These are phyloP conservation scores for Chanos chanos DNA, from an alignment of 2,797 vertebrate species.

Conservation along the genomic window DNA sequence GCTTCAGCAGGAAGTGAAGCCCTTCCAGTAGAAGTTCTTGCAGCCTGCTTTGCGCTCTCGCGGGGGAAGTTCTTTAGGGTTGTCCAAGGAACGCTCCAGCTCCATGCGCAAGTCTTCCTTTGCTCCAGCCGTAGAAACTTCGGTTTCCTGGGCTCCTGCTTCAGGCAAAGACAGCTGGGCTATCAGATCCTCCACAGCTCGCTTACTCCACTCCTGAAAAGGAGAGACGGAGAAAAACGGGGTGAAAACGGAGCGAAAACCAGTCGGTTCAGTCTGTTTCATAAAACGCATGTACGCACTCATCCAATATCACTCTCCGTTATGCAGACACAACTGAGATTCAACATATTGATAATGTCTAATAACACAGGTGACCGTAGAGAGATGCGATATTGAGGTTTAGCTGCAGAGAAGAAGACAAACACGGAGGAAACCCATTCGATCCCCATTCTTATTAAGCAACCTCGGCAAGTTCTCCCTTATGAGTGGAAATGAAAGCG, in stretches of 20 bases:
- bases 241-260: neutral
- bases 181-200: constrained; percentile 65
- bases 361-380: neutral
- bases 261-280: neutral
- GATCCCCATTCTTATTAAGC: no score
- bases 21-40: constrained; percentile 80
- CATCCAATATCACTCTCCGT: neutral
- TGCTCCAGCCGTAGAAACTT: constrained; percentile 52
- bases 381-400: no score
- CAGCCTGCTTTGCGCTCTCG: constrained; percentile 72
- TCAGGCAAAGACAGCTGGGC: constrained; percentile 65
- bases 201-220: constrained; percentile 67
- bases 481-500: no score
- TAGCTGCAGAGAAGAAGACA: no score
- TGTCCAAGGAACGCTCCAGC: constrained; percentile 63
- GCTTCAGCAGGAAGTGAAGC: constrained; percentile 69
- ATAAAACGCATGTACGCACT: neutral
- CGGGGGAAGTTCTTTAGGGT: constrained; percentile 55
- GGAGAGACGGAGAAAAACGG: neutral
- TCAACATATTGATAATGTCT: neutral
- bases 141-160: constrained; percentile 47
- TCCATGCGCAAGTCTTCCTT: constrained; percentile 50
- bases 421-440: no score
- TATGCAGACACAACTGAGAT: neutral
- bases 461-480: no score